These are phyloP conservation scores for Proales similis DNA, from an alignment of 1,140 invertebrate species.

Conservation along the genomic window DNA sequence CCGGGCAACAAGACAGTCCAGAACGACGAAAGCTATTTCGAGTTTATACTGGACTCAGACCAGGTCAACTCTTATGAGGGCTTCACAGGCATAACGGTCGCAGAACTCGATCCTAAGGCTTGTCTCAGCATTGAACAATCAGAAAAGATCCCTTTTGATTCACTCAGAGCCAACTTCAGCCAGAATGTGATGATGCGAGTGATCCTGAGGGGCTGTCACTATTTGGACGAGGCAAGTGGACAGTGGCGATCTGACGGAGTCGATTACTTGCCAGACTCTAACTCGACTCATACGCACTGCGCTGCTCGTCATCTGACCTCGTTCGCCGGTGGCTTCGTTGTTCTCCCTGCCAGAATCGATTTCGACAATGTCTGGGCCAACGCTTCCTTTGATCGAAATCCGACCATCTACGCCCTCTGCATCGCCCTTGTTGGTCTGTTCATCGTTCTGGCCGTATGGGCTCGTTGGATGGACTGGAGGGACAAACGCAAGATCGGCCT, in stretches of 20 bases:
- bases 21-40: not conserved
- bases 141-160: too few relatives aligned
- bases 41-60: not conserved
- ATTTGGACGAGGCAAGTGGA: slow-evolving; percentile 39
- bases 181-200: slow-evolving; percentile 40
- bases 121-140: not conserved
- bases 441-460: slow-evolving; percentile 54
- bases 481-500: slow-evolving; percentile 55
- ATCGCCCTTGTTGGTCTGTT: slow-evolving; percentile 55
- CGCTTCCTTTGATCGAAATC: slow-evolving; percentile 57
- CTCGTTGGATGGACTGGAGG: slow-evolving; percentile 54
- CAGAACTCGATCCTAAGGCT: slow-evolving; percentile 13
- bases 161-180: slow-evolving; percentile 40
- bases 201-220: slow-evolving; percentile 41
- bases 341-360: slow-evolving; percentile 52
- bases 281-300: slow-evolving; percentile 41
- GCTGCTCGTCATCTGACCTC: slow-evolving; percentile 50
- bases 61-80: slow-evolving; percentile 12
- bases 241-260: slow-evolving; percentile 43
- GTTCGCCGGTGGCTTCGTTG: slow-evolving; percentile 50
- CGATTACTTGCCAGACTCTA: slow-evolving; percentile 41
- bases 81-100: not conserved
- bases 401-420: slow-evolving; percentile 57
- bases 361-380: slow-evolving; percentile 51
- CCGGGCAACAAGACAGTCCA: not conserved